phyloP scores from a whole-genome alignment of 2,113 vertebrate species.

The Numenius arquata region DNA sequence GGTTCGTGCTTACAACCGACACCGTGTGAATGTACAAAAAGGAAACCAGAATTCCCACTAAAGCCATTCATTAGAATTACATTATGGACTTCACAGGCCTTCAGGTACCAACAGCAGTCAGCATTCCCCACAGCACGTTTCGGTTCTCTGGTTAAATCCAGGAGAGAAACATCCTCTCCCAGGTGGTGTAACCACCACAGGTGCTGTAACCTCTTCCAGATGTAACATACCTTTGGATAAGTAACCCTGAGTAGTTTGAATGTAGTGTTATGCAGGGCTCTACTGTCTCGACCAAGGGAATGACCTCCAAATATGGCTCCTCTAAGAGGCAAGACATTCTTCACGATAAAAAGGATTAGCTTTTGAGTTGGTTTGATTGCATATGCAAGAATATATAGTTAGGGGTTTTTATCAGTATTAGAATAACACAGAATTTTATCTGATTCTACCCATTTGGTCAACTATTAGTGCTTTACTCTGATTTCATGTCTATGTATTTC shows the following conservation, averaged over 20 bases:
- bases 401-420: not conserved
- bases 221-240: not conserved
- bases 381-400: not conserved
- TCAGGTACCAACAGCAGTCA: not conserved
- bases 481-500: not conserved
- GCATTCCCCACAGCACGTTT: not conserved
- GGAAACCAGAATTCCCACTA: not conserved
- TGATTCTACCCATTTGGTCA: not conserved
- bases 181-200: too few species aligned
- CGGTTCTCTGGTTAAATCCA: not conserved
- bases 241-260: not conserved
- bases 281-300: not conserved
- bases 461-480: not conserved
- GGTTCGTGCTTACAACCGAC: not conserved
- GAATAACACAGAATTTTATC: not conserved
- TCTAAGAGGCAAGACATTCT: not conserved
- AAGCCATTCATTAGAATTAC: not conserved
- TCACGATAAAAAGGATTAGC: not conserved
- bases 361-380: not conserved
- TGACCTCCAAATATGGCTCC: not conserved
- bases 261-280: not conserved
- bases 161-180: not conserved
- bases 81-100: not conserved
- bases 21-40: not conserved
- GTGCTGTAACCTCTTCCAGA: not conserved